Evolutionary conservation across 2,113 vertebrate genomes (phyloP).

Genomic region (Podilymbus podiceps): DNA sequence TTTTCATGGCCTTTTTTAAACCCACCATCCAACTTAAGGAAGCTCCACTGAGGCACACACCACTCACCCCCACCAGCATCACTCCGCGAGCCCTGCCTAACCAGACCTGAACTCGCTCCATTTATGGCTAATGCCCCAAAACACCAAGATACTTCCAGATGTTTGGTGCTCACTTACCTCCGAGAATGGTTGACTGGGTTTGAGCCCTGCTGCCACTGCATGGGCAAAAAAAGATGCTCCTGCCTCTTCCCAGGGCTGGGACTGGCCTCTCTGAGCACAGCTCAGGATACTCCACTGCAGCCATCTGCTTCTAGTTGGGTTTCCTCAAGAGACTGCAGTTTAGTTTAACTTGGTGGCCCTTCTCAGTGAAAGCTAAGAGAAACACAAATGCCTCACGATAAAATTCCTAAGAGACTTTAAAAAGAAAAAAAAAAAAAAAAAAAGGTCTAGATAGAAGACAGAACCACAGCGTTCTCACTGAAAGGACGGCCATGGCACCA

Average conservation of each 20-base stretch:
- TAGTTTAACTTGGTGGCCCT: not conserved
- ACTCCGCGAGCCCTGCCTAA: accelerated
- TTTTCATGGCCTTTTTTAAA: not conserved
- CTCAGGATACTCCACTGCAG: not conserved
- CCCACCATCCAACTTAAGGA: not conserved
- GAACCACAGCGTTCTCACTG: not conserved
- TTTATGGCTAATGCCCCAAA: not conserved
- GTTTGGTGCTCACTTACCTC: not conserved
- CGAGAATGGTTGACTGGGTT: not conserved
- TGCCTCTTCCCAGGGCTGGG: not conserved
- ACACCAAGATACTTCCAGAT: accelerated
- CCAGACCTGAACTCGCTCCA: not conserved
- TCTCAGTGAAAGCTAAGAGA: not conserved
- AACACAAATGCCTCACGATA: not conserved
- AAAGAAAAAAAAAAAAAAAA: too few relatives aligned
- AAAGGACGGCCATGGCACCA: not conserved
- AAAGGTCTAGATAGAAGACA: not conserved
- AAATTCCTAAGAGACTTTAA: not conserved
- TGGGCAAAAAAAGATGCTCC: not conserved
- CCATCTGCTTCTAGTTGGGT: not conserved
- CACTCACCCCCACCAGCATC: not conserved
- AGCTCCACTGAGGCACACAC: not conserved
- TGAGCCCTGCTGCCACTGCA: not conserved
- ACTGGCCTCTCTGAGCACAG: not conserved
- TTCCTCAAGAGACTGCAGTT: not conserved